phyloP scores from a whole-genome alignment of 2,888 invertebrate genomes.

The Sarcophaga variegata region DNA sequence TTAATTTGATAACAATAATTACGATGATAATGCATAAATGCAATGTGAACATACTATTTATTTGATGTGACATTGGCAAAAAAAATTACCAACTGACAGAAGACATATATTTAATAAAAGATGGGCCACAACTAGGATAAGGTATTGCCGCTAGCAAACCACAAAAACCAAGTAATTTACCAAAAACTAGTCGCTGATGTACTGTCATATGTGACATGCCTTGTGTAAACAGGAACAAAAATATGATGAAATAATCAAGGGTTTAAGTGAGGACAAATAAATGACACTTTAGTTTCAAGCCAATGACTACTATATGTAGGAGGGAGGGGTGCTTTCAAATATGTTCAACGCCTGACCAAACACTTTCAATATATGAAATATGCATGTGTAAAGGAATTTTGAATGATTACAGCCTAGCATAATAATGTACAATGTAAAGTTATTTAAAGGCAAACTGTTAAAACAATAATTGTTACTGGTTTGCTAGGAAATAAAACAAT shows the following conservation, averaged over 20 bases:
- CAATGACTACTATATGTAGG: constrained; percentile 19
- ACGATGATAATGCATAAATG: constrained; percentile 66
- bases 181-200: not conserved
- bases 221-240: constrained; percentile 12
- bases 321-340: constrained; percentile 59
- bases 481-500: not conserved
- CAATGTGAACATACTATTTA: constrained; percentile 62
- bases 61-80: constrained; percentile 61
- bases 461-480: constrained; percentile 56
- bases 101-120: constrained; percentile 7
- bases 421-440: constrained; percentile 35
- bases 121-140: constrained; percentile 55
- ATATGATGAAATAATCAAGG: constrained; percentile 63
- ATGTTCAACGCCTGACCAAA: constrained; percentile 20
- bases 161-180: constrained; percentile 53
- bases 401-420: constrained; percentile 40
- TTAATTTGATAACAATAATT: constrained; percentile 74
- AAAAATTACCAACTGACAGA: constrained; percentile 57
- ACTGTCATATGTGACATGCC: constrained; percentile 66
- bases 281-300: constrained; percentile 47
- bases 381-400: constrained; percentile 64
- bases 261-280: constrained; percentile 54
- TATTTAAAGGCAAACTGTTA: constrained; percentile 45
- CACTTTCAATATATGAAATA: constrained; percentile 50
- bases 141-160: constrained; percentile 33